phyloP scores from a whole-genome alignment of 1,140 invertebrate genomes.

The Drosophila nigromelanica region DNA sequence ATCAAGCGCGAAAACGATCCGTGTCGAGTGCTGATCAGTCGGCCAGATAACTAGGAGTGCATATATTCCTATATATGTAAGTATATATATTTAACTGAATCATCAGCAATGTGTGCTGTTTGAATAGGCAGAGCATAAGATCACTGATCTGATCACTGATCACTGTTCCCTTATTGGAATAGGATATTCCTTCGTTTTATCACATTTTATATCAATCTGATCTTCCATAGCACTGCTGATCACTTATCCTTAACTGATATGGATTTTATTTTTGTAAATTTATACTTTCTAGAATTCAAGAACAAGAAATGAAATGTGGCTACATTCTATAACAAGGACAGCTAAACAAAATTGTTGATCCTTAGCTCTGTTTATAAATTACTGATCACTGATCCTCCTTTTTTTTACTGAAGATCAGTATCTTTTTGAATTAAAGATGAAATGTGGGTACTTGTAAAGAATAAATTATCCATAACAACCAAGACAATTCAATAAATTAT shows the following conservation, averaged over 20 bases:
- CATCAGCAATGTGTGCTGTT: neutral
- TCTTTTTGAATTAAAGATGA: too few relatives aligned
- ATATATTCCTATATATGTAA: neutral
- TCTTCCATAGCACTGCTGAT: neutral
- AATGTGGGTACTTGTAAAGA: too few relatives aligned
- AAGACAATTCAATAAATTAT: too few relatives aligned
- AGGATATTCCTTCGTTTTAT: neutral
- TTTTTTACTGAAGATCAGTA: too few relatives aligned
- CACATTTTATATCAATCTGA: neutral
- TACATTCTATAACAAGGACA: too few relatives aligned
- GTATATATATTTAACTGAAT: slow-evolving; percentile 1
- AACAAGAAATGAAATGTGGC: too few relatives aligned
- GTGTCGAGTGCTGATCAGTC: slow-evolving; percentile 11
- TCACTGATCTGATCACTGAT: neutral
- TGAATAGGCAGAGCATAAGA: neutral
- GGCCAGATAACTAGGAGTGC: neutral
- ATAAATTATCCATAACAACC: too few relatives aligned
- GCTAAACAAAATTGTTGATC: too few relatives aligned
- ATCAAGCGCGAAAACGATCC: slow-evolving; percentile 22
- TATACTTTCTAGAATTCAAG: too few relatives aligned
- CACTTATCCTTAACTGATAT: neutral
- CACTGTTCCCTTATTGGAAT: too few relatives aligned
- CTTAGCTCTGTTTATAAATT: neutral
- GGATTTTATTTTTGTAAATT: neutral
- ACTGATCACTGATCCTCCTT: neutral